Base-by-base conservation (phyloP, 2,113 vertebrate species). In the Diadophis punctatus region DNA sequence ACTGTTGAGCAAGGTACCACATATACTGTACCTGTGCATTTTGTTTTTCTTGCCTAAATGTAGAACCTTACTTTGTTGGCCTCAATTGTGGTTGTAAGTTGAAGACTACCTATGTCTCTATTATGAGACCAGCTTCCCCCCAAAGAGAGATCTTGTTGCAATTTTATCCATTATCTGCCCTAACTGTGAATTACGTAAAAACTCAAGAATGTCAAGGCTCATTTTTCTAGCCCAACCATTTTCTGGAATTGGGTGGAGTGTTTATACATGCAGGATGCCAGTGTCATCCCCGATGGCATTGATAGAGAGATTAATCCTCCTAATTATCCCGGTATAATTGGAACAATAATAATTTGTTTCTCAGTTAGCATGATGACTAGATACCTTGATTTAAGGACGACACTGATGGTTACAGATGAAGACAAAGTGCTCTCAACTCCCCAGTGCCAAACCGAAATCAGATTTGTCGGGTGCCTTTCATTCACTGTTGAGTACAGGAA, bases 321-420 rank as follows among this genome's bases (percentile, higher is more conserved):
- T 89, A 51, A 80, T 92, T 89, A 88, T 48, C 51, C 25, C 3
- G 0, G 25, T 48, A 30, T 48, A 46, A 92, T 87, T 23, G 39
- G 91, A 89, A 89, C 63, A 8, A 48, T 25, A 87, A 80, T 92
- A 48, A 92, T 92, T 92, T 92, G 87, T 89, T 89, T 55, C 51
- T 84, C 58, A 10, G 46, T 34, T 89, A 87, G 91, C 60, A 58
- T 84, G 63, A 84, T 55, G 34, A 30, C 60, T 74, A 60, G 34
- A 74, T 43, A 84, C 14, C 63, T 80, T 89, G 51, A 84, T 52
- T 80, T 23, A 63, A 74, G n/a, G 49, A 53, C 22, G 51, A 89
- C 63, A 89, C 51, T 20, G 46, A 92, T n/a, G 25, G 14, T 49
- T 80, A 55, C 6, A 3, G 87, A 92, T 11, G 63, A 87, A 84